A percentile compares a stretch with the other conserved stretches of the same genome.
Evolutionary conservation across 2,888 invertebrate genomes (phyloP).

Genomic region (Hybos culiciformis): DNA sequence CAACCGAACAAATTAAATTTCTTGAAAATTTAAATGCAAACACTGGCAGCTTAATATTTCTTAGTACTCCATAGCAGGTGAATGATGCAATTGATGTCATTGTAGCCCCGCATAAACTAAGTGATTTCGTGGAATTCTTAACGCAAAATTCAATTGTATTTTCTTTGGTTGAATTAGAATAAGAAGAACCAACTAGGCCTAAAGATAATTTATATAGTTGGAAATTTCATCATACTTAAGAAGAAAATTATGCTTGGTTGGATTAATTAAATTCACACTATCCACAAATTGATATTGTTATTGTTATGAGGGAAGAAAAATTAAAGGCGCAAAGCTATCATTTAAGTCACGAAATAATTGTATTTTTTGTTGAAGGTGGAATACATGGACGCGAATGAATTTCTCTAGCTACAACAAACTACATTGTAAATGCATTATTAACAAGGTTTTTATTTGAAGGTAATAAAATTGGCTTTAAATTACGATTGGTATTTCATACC

Average conservation of each 20-base stretch:
- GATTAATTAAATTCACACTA: slow-evolving; percentile 35
- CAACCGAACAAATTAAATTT: slow-evolving; percentile 38
- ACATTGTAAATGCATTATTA: slow-evolving; percentile 46
- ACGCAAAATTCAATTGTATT: slow-evolving; percentile 33
- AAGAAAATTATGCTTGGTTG: slow-evolving; percentile 44
- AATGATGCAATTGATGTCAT: slow-evolving; percentile 39
- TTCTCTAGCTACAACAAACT: slow-evolving; percentile 48
- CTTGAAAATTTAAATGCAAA: slow-evolving; percentile 36
- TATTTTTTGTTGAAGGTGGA: slow-evolving; percentile 47
- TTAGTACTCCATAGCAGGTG: slow-evolving; percentile 34
- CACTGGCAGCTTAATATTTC: slow-evolving; percentile 37
- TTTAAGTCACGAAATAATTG: slow-evolving; percentile 38
- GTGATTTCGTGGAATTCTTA: slow-evolving; percentile 24
- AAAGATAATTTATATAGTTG: slow-evolving; percentile 21
- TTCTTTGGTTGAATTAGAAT: slow-evolving; percentile 29
- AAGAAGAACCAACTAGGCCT: slow-evolving; percentile 12
- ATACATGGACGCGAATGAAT: slow-evolving; percentile 69
- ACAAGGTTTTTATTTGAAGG: slow-evolving; percentile 39
- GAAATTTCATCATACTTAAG: slow-evolving; percentile 26
- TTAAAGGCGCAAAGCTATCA: slow-evolving; percentile 44
- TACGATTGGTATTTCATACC: slow-evolving; percentile 66
- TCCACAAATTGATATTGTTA: slow-evolving; percentile 37
- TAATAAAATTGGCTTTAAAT: slow-evolving; percentile 38
- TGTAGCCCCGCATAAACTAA: slow-evolving; percentile 28
- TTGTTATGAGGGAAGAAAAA: slow-evolving; percentile 45